Evolutionary conservation across 2,113 vertebrate genomes (phyloP).

Genomic region (Prunella himalayana): DNA sequence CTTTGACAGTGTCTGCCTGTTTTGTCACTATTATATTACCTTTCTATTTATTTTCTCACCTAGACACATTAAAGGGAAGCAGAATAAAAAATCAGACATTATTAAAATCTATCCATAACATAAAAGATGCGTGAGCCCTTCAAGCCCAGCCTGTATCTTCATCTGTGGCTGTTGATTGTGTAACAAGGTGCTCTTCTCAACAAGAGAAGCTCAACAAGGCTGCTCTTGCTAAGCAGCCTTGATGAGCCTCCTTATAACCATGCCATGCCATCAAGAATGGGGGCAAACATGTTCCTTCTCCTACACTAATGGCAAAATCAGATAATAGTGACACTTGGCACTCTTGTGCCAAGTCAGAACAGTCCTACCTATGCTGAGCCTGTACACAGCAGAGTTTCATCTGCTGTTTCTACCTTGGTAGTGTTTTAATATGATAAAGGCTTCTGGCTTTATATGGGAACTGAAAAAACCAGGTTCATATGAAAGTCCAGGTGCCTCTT

Average conservation of each 20-base stretch:
- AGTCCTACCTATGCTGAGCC: background rate
- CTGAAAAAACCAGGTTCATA: background rate
- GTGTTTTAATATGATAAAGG: background rate
- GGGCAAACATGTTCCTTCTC: background rate
- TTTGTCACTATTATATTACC: background rate
- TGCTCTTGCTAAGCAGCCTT: background rate
- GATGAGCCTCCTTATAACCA: background rate
- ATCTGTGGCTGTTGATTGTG: background rate
- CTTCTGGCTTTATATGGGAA: background rate
- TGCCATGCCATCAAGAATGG: background rate
- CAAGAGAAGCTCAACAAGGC: background rate
- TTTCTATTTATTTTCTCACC: background rate
- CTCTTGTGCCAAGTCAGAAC: background rate
- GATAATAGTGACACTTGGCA: background rate
- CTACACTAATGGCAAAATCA: background rate
- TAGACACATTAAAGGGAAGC: background rate
- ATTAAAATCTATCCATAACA: background rate
- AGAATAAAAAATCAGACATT: background rate
- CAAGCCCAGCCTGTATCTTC: background rate
- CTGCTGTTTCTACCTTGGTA: background rate
- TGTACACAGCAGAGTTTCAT: background rate
- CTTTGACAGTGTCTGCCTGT: background rate
- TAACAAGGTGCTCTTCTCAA: background rate
- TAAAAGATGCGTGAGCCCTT: background rate
- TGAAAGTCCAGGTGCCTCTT: background rate